Evolutionary conservation across 2,113 vertebrate genomes (phyloP).

Genomic region (Petrocephalus zakoni): DNA sequence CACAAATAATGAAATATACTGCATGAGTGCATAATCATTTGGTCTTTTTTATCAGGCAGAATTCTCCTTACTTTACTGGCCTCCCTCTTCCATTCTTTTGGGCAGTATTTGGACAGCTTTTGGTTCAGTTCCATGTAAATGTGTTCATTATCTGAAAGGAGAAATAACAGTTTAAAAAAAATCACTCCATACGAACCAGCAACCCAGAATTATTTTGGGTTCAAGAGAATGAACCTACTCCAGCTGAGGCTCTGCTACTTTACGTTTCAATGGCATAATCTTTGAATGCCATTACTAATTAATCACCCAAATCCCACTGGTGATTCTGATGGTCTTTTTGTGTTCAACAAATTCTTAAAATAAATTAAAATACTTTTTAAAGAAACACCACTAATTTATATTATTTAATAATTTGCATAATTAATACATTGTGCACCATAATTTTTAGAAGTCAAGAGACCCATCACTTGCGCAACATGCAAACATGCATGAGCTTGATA

Average conservation of each 20-base stretch:
- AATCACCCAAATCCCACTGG: neutral
- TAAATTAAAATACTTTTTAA: neutral
- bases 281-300: neutral
- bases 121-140: constrained; percentile 96
- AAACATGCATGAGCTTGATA: neutral
- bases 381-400: neutral
- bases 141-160: constrained; percentile 87
- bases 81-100: constrained; percentile 98
- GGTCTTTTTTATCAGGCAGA: neutral
- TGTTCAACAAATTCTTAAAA: neutral
- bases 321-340: neutral
- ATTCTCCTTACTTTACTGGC: constrained; percentile 82
- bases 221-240: neutral
- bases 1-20: neutral
- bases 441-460: neutral
- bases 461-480: neutral
- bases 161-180: constrained; percentile 13
- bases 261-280: neutral
- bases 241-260: neutral
- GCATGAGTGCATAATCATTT: neutral
- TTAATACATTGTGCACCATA: neutral
- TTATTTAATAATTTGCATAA: neutral
- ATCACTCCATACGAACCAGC: neutral
- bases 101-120: constrained; percentile 97
- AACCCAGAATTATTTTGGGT: neutral